Evolutionary conservation across 37 sponge, comb jelly and placozoan genomes (phyloP).

Genomic region (Geodia barretti): DNA sequence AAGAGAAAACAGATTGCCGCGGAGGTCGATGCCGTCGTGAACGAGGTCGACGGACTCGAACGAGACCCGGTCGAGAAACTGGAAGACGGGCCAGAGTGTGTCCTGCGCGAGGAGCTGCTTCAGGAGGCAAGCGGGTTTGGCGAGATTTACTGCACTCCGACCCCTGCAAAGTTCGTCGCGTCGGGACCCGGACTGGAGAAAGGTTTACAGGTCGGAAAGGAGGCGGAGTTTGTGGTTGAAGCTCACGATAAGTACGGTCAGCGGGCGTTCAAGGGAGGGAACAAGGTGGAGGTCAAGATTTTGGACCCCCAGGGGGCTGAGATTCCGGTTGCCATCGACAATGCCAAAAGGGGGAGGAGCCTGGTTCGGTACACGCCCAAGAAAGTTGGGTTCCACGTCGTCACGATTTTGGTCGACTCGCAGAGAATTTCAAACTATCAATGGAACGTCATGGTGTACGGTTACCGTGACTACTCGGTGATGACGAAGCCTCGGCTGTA

Average conservation of each 20-base stretch:
- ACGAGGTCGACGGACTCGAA: conserved; percentile 3
- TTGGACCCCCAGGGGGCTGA: conserved; percentile 2
- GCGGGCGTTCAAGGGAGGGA: conserved; percentile 30
- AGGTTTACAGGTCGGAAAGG: conserved; percentile 25
- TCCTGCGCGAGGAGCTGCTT: conserved; percentile 7
- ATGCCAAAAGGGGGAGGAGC: conserved; percentile 8
- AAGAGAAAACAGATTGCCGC: conserved; percentile 1
- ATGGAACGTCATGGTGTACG: not conserved
- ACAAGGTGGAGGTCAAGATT: conserved; percentile 15
- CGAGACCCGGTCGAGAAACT: conserved; percentile 23
- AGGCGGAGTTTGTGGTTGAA: conserved; percentile 30
- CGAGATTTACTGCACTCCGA: conserved; percentile 45
- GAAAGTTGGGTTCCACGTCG: conserved; percentile 23
- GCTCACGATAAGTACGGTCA: conserved; percentile 41
- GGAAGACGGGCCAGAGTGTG: conserved; percentile 34
- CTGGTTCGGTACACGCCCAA: conserved; percentile 28
- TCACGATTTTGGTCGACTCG: conserved; percentile 8
- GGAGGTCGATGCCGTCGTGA: conserved; percentile 2
- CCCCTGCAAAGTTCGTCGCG: conserved; percentile 41
- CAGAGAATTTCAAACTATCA: not conserved
- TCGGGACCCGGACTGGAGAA: conserved; percentile 40
- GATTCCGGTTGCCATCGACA: not conserved
- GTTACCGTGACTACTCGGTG: not conserved
- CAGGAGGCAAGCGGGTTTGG: conserved; percentile 12
- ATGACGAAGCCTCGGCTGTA: not conserved